Conservation (phyloP, 2,888 invertebrate genomes). For the Chrysina gloriosa region DNA sequence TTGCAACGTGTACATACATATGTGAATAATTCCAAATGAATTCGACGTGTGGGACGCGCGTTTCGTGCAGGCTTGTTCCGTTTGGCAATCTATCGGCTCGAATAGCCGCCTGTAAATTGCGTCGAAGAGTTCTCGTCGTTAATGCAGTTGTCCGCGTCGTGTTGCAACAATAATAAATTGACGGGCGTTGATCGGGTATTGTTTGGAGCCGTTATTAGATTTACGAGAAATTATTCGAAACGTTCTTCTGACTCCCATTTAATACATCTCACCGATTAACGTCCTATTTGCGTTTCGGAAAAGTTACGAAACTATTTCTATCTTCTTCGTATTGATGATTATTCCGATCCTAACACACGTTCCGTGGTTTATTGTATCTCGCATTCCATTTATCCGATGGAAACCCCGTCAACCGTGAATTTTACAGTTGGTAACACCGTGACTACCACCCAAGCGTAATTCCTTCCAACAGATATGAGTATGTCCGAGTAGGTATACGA, state of each 20-base stretch:
- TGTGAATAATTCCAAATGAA: slow-evolving; percentile 32
- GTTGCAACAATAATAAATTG: slow-evolving; percentile 25
- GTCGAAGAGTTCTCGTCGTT: slow-evolving; percentile 9
- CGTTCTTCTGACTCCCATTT: too few species aligned
- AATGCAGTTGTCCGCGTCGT: slow-evolving; percentile 15
- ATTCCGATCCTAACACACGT: too few species aligned
- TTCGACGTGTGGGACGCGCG: slow-evolving; percentile 25
- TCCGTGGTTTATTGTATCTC: too few species aligned
- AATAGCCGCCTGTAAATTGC: slow-evolving; percentile 21
- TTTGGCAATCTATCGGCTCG: slow-evolving; percentile 31
- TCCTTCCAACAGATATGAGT: not conserved
- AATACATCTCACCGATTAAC: too few species aligned
- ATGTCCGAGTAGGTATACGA: not conserved
- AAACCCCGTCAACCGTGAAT: slow-evolving; percentile 6
- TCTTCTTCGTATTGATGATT: too few species aligned
- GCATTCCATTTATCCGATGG: too few species aligned
- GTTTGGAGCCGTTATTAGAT: not conserved
- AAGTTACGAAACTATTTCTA: too few species aligned
- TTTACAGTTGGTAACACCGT: not conserved
- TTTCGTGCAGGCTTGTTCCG: slow-evolving; percentile 8
- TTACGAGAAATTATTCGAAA: too few species aligned
- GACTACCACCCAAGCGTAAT: not conserved
- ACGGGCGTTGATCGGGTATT: slow-evolving; percentile 7
- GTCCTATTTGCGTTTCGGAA: too few species aligned
- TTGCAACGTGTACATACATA: too few species aligned